These are phyloP conservation scores for Steatornis caripensis DNA, from an alignment of 2,113 vertebrate genomes.

Conservation along the genomic window DNA sequence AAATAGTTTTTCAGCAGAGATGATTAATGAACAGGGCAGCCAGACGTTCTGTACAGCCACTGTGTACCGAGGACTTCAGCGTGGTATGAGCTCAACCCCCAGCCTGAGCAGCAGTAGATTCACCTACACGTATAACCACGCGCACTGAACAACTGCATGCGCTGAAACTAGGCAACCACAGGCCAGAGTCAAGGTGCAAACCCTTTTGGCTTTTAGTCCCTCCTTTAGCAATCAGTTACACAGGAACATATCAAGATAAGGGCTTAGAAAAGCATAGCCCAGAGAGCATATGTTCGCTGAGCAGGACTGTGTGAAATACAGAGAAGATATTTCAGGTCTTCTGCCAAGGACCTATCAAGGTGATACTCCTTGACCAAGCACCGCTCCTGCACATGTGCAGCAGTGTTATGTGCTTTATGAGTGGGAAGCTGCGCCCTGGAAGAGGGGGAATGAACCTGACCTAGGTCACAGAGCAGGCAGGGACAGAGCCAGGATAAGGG, in stretches of 20 bases:
- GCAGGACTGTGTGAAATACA: neutral
- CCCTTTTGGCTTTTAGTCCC: neutral
- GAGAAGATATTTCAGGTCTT: neutral
- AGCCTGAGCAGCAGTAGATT: neutral
- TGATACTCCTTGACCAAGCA: neutral
- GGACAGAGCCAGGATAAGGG: neutral
- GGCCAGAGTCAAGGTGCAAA: neutral
- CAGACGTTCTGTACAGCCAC: neutral
- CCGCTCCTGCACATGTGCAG: accelerated
- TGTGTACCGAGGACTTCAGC: neutral
- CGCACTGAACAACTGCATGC: neutral
- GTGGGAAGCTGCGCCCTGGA: neutral
- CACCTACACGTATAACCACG: accelerated
- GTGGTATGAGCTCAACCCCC: neutral
- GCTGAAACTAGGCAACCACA: neutral
- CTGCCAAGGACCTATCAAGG: neutral
- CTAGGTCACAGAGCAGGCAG: neutral
- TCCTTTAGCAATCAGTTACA: neutral
- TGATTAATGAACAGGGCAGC: constrained; percentile 65
- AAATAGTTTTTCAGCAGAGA: constrained; percentile 52
- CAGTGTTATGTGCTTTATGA: neutral
- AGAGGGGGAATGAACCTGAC: neutral
- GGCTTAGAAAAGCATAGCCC: neutral
- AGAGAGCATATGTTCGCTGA: neutral
- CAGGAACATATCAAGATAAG: neutral